These are phyloP conservation scores for Pipra filicauda DNA, from an alignment of 2,113 vertebrate species.

Conservation along the genomic window DNA sequence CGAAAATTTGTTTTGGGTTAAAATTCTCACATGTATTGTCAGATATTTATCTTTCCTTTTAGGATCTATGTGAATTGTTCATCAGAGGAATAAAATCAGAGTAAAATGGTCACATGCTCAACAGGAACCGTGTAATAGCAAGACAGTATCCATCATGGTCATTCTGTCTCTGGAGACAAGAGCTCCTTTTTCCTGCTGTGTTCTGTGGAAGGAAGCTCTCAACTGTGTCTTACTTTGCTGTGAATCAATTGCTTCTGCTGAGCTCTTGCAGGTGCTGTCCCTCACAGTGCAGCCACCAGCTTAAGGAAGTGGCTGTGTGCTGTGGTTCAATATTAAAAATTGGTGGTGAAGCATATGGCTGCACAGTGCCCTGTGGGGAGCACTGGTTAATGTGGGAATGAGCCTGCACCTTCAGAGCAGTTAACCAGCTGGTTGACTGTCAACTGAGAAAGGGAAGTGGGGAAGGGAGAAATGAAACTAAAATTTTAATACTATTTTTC, in stretches of 20 bases:
- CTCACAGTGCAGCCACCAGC: background rate
- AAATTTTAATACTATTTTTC: slow-evolving; percentile 5
- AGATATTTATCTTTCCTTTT: background rate
- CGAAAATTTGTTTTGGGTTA: background rate
- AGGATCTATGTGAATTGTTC: background rate
- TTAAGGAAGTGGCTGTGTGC: background rate
- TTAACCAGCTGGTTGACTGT: slow-evolving; percentile 2
- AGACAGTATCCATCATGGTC: background rate
- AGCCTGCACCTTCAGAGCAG: background rate
- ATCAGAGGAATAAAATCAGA: background rate
- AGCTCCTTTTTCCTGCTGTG: background rate
- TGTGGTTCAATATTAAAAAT: background rate
- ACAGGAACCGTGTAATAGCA: background rate
- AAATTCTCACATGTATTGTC: background rate
- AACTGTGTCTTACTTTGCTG: background rate
- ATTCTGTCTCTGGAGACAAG: background rate
- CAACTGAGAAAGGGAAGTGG: slow-evolving; percentile 26
- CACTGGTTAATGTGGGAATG: background rate
- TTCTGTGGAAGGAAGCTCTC: background rate
- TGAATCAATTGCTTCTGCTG: background rate
- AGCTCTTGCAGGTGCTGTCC: slow-evolving; percentile 16
- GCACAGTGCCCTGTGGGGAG: background rate
- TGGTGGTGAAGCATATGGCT: background rate
- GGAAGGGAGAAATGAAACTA: slow-evolving; percentile 10
- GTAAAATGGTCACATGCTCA: background rate